Evolutionary conservation across 2,113 vertebrate genomes (phyloP).

Genomic region (Myiozetetes cayanensis): DNA sequence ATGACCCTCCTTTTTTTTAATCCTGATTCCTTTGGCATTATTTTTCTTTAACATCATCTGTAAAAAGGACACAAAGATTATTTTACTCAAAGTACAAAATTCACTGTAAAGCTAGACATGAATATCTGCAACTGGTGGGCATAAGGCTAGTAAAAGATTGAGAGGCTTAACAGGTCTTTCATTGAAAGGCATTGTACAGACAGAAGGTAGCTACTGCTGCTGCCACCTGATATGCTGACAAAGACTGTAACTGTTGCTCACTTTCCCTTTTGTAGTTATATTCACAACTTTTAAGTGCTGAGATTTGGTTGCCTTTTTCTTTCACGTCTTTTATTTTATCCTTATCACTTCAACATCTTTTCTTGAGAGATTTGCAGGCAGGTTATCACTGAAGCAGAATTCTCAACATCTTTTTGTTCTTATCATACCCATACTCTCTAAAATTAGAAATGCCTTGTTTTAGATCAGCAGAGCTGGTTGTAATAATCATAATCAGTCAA

Average conservation of each 20-base stretch:
- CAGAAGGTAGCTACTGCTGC: background rate
- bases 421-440: background rate
- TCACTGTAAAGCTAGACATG: background rate
- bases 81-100: background rate
- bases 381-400: background rate
- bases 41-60: background rate
- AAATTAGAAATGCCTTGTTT: background rate
- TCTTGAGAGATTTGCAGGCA: background rate
- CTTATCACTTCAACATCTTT: background rate
- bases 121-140: background rate
- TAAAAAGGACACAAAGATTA: background rate
- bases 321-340: background rate
- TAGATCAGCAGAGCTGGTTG: background rate
- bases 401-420: background rate
- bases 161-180: background rate
- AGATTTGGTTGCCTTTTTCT: background rate
- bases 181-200: background rate
- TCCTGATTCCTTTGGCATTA: background rate
- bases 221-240: background rate
- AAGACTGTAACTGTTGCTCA: background rate
- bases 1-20: background rate
- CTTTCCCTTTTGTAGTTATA: background rate
- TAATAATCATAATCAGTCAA: background rate
- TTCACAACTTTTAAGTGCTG: background rate
- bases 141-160: background rate